A percentile compares a stretch with the other conserved stretches of the same genome.
Conservation (phyloP, 2,888 invertebrate genomes). For the Temnothorax rugatulus region DNA sequence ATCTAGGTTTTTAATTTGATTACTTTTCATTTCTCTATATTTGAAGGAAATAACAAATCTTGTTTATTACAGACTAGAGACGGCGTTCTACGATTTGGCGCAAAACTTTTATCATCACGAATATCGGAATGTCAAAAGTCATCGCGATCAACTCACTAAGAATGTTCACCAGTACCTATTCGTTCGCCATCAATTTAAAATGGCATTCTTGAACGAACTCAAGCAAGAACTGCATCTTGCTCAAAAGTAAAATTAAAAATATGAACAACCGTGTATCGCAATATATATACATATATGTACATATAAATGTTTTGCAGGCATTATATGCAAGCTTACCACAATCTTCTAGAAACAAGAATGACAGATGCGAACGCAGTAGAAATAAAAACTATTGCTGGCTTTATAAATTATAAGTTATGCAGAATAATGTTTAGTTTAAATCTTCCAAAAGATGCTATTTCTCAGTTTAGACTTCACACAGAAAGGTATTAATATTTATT, state of each 20-base stretch:
- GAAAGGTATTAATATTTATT: conserved; percentile 88
- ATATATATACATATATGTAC: conserved; percentile 3
- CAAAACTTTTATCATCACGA: conserved; percentile 97
- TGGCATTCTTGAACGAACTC: conserved; percentile 97
- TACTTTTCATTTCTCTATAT: neutral
- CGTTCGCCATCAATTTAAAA: conserved; percentile 98
- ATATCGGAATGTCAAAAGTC: conserved; percentile 94
- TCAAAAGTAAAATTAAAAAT: conserved; percentile 88
- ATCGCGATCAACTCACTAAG: conserved; percentile 96
- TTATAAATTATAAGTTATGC: conserved; percentile 98
- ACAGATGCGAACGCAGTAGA: conserved; percentile 97
- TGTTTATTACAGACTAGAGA: conserved; percentile 91
- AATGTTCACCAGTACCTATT: conserved; percentile 96
- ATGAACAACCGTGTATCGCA: conserved; percentile 23
- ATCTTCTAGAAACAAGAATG: conserved; percentile 94
- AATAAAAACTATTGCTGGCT: conserved; percentile 97
- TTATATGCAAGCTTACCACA: conserved; percentile 95
- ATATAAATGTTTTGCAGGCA: conserved; percentile 87
- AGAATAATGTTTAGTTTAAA: conserved; percentile 95
- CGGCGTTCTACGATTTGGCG: conserved; percentile 97
- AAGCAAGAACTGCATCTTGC: conserved; percentile 96
- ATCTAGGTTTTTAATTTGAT: conserved; percentile 86
- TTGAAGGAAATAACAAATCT: conserved; percentile 20
- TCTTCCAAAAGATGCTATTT: conserved; percentile 97
- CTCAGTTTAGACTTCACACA: conserved; percentile 96